Evolutionary conservation across 53 echinoderm and acorn worm species (phyloP).

Genomic region (Echinometra lucunter): DNA sequence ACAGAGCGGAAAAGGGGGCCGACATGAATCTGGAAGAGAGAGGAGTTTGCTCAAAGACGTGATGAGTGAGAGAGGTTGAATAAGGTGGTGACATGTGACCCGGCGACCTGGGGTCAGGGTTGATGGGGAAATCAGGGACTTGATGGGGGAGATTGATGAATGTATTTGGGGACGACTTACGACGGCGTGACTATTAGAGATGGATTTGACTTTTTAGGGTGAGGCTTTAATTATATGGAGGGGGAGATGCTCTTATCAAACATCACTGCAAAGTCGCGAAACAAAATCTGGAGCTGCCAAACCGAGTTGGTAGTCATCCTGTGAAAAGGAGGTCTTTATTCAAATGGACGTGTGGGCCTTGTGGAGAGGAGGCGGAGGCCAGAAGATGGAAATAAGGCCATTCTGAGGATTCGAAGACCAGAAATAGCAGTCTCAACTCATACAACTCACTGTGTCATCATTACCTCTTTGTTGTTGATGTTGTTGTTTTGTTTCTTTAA

Average conservation of each 20-base stretch:
- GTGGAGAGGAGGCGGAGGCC: constrained; percentile 1
- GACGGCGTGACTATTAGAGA: constrained; percentile 58
- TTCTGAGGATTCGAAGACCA: constrained; percentile 20
- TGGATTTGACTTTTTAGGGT: constrained; percentile 54
- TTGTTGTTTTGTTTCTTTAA: not conserved
- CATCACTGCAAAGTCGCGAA: constrained; percentile 36
- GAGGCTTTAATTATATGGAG: constrained; percentile 57
- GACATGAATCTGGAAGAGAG: constrained; percentile 27
- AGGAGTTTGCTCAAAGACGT: constrained; percentile 63
- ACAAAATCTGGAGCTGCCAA: constrained; percentile 59
- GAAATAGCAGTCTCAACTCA: constrained; percentile 32
- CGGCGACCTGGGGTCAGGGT: constrained; percentile 64
- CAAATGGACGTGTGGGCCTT: constrained; percentile 47
- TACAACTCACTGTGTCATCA: not conserved
- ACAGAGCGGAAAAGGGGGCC: constrained; percentile 49
- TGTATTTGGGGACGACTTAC: constrained; percentile 52
- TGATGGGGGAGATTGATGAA: constrained; percentile 68
- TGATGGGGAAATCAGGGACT: constrained; percentile 70
- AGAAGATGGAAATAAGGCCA: constrained; percentile 37
- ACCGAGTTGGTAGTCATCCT: not conserved
- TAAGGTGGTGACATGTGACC: constrained; percentile 68
- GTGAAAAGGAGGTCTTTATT: not conserved
- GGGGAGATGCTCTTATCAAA: constrained; percentile 26
- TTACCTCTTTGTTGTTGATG: not conserved
- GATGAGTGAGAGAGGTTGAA: constrained; percentile 66